Evolutionary conservation across 2,888 invertebrate species (phyloP).

Genomic region (Ochlodes sylvanus): DNA sequence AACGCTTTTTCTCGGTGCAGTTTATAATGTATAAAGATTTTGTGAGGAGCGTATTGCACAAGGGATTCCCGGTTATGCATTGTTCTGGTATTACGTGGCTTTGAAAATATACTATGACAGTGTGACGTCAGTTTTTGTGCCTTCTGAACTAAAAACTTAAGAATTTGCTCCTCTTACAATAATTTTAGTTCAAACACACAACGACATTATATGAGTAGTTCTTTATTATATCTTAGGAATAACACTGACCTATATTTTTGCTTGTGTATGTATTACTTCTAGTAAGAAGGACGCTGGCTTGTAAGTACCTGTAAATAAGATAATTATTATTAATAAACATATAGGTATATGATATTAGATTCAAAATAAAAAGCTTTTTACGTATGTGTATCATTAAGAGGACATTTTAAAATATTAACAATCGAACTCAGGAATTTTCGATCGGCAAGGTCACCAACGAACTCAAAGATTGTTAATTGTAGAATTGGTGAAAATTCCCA

Average conservation of each 20-base stretch:
- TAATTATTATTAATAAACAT: conserved; percentile 11
- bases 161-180: conserved; percentile 3
- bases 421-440: too few relatives aligned
- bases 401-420: too few relatives aligned
- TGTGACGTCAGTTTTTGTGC: conserved; percentile 43
- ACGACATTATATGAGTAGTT: too few relatives aligned
- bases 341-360: too few relatives aligned
- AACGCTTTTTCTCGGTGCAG: conserved; percentile 78
- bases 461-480: too few relatives aligned
- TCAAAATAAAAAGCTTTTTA: too few relatives aligned
- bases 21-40: conserved; percentile 73
- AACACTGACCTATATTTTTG: conserved; percentile 46
- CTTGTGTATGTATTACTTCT: not conserved
- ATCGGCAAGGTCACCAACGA: too few relatives aligned
- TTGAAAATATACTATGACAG: conserved; percentile 44
- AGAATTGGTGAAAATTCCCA: too few relatives aligned
- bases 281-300: not conserved
- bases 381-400: too few relatives aligned
- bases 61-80: conserved; percentile 60
- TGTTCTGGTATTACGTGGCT: conserved; percentile 46
- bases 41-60: conserved; percentile 62
- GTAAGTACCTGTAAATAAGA: conserved; percentile 51
- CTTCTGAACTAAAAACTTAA: conserved; percentile 1
- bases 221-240: not conserved
- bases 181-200: not conserved